These are phyloP conservation scores for Callinectes sapidus DNA, from an alignment of 2,888 invertebrate species.

Conservation along the genomic window DNA sequence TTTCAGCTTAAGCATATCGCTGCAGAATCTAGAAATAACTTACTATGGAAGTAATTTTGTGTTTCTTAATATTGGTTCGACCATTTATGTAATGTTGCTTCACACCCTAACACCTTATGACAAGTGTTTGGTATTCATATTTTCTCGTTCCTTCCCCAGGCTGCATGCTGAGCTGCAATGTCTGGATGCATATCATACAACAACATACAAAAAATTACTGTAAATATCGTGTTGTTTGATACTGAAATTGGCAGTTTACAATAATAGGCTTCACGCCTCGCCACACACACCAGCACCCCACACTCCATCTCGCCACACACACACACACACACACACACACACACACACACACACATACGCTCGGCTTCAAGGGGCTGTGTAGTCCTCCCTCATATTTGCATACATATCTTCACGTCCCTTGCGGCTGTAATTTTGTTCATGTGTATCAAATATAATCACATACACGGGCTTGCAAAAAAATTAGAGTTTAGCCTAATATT, in stretches of 20 bases:
- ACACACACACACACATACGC: neutral
- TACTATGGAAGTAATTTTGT: neutral
- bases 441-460: neutral
- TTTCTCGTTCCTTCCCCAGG: neutral
- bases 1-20: neutral
- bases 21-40: neutral
- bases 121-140: neutral
- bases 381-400: neutral
- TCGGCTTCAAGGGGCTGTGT: neutral
- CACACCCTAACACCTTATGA: neutral
- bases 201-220: neutral
- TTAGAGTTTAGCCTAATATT: neutral
- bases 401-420: neutral
- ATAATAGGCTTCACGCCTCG: slow-evolving; percentile 30
- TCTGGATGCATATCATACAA: neutral
- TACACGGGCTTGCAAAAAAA: neutral
- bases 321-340: neutral
- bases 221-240: slow-evolving; percentile 3
- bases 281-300: neutral
- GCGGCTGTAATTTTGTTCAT: neutral
- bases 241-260: slow-evolving; percentile 14
- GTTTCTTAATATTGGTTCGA: neutral
- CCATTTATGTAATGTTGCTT: neutral
- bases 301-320: neutral
- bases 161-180: neutral